Conservation (phyloP, 2,888 invertebrate species). For the Spisula solida region DNA sequence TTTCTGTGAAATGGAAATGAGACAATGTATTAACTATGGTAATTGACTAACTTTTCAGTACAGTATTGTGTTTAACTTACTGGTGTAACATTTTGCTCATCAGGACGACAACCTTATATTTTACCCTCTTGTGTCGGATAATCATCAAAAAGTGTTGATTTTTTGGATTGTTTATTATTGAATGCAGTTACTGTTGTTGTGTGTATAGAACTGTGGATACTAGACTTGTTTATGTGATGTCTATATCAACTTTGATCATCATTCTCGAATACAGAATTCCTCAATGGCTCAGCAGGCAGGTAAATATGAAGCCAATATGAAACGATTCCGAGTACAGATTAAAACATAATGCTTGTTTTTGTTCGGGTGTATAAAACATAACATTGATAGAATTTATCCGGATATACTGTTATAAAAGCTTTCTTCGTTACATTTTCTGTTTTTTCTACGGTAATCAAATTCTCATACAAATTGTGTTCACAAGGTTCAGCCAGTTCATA, state of each 20-base stretch:
- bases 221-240: conserved; percentile 8
- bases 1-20: neutral
- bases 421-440: neutral
- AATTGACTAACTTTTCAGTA: neutral
- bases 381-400: neutral
- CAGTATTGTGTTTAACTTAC: neutral
- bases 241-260: neutral
- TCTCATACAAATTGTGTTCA: no score
- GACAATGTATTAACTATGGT: neutral
- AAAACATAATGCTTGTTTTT: neutral
- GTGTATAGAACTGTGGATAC: neutral
- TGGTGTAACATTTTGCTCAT: neutral
- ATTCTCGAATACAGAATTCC: neutral
- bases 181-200: neutral
- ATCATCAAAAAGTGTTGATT: neutral
- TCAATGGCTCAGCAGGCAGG: conserved; percentile 21
- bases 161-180: conserved; percentile 23
- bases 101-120: neutral
- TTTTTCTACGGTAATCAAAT: no score
- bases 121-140: neutral
- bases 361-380: no score
- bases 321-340: neutral
- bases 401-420: neutral
- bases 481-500: no score
- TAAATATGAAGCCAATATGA: neutral